These are phyloP conservation scores for Euwallacea similis DNA, from an alignment of 1,140 invertebrate genomes.

Conservation along the genomic window DNA sequence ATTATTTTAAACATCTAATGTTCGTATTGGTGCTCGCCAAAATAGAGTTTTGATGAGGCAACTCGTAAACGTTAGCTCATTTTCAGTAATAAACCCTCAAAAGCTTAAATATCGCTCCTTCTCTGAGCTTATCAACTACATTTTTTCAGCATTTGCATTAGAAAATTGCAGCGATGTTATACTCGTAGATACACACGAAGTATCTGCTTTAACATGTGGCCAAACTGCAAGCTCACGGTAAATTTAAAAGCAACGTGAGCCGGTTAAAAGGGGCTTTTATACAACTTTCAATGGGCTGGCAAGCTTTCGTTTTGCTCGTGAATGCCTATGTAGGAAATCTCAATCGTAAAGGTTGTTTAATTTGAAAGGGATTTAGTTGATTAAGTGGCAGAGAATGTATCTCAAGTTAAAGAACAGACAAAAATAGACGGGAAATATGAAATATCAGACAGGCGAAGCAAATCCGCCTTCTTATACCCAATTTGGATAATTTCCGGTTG, in stretches of 20 bases:
- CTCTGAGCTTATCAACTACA: too few relatives aligned
- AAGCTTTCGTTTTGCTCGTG: background rate
- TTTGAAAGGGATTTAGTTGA: background rate
- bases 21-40: too few relatives aligned
- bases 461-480: background rate
- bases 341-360: background rate
- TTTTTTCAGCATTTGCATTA: too few relatives aligned
- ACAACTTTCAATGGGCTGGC: slow-evolving; percentile 5
- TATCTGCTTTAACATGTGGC: too few relatives aligned
- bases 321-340: background rate
- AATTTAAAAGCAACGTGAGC: slow-evolving; percentile 5
- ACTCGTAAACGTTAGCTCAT: too few relatives aligned
- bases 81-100: too few relatives aligned
- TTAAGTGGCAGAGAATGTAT: background rate
- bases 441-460: background rate
- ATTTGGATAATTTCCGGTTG: background rate
- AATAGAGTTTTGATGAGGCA: too few relatives aligned
- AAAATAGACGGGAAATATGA: too few relatives aligned
- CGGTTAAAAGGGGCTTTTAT: slow-evolving; percentile 15
- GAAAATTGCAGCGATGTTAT: too few relatives aligned
- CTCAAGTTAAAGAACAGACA: background rate
- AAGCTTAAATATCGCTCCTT: too few relatives aligned
- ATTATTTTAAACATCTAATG: too few relatives aligned
- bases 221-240: background rate
- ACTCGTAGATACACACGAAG: too few relatives aligned